These are phyloP conservation scores for Nesometra sesokonis DNA, from an alignment of 35 echinoderm and acorn worm genomes.

Conservation along the genomic window DNA sequence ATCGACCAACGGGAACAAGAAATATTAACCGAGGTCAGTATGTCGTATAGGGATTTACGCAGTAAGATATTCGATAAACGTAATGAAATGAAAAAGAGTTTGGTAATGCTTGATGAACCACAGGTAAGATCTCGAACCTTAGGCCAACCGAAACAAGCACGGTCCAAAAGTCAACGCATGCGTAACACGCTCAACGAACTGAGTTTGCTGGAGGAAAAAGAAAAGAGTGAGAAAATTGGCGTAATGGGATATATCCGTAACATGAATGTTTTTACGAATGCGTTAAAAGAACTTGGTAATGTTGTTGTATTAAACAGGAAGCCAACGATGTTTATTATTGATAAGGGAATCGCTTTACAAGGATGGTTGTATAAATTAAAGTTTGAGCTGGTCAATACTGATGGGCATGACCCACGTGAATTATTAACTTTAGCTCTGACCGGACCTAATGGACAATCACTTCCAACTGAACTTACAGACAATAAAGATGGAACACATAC, in stretches of 20 bases:
- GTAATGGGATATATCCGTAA: neutral
- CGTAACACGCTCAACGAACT: neutral
- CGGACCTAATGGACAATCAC: neutral
- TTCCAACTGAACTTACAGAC: neutral
- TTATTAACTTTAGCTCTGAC: neutral
- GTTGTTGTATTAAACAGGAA: neutral
- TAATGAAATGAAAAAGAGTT: neutral
- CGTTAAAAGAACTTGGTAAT: neutral
- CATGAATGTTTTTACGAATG: neutral
- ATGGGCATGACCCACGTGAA: neutral
- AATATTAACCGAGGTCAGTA: neutral
- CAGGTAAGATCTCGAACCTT: neutral
- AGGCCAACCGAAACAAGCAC: neutral
- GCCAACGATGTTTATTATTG: neutral
- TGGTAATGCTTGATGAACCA: neutral
- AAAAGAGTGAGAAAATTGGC: neutral
- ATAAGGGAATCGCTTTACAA: neutral
- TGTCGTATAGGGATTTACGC: neutral
- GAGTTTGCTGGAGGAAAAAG: neutral
- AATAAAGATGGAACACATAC: neutral
- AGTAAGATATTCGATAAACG: neutral
- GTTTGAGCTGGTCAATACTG: neutral
- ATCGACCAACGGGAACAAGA: neutral
- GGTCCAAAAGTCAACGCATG: neutral
- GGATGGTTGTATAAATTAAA: neutral